Base-by-base conservation (phyloP, 2,888 invertebrate species). In the Leptura quadrifasciata region DNA sequence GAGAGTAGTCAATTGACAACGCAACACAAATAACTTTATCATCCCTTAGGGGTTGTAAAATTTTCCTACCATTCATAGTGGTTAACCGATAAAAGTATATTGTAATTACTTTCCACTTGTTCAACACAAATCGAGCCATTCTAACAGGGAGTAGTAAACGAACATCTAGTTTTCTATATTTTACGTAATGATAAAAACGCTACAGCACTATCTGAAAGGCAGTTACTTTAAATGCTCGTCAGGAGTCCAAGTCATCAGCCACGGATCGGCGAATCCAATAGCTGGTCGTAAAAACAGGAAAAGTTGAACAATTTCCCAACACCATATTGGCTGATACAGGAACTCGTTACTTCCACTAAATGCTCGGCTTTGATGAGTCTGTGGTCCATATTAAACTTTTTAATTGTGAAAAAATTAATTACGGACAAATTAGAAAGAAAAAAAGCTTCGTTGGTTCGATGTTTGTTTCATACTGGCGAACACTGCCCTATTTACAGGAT, bases 191-290 rank as follows among this genome's bases (percentile, higher is more conserved):
- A n/a, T 24, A 27, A 58, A 58, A 58, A 21, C 27, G 58, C 27
- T 35, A 35, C 35, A 61, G 27, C 21, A 5, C 17, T 60, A 60
- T 60, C 60, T 60, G 20, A n/a, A 4, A 18, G 18, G 31, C 31
- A 31, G 35, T 61, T 61, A 35, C 61, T 17, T 61, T 35, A 61
- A 61, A 60, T 60, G 24, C 31, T 35, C 61, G 61, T 61, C 61
- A 61, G 61, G 61, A 31, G 35, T 17, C 18, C 10, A 61, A 61
- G 61, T 61, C 61, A 61, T 61, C 61, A 61, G 35, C 31, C 21
- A 15, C 15, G 18, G 27, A 61, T 61, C 57, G 57, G 9, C 57
- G 57, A 57, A 20, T 57, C 20, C 21, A 57, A 57, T 21, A 21
- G 21, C 57, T 20, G 57, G 20, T 57, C 57, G 57, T 57, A 57